These are phyloP conservation scores for Drosophila recens DNA, from an alignment of 2,888 invertebrate species.

Conservation along the genomic window DNA sequence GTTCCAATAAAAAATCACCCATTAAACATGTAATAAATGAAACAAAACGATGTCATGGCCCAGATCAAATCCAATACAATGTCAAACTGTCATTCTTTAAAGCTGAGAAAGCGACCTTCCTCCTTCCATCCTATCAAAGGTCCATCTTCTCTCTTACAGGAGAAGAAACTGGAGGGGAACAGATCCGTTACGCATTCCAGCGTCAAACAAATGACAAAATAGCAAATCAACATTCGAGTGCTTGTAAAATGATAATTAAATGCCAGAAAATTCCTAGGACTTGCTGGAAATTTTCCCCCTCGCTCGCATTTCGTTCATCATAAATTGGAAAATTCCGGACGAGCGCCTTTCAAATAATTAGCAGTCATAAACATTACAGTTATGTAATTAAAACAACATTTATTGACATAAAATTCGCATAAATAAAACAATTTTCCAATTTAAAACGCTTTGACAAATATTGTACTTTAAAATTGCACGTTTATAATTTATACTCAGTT, in stretches of 20 bases:
- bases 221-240: constrained; percentile 49
- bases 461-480: background rate
- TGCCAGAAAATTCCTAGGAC: constrained; percentile 34
- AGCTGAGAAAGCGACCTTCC: background rate
- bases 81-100: constrained; percentile 11
- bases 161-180: too few relatives aligned
- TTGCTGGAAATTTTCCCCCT: background rate
- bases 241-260: constrained; percentile 57
- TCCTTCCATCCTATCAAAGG: background rate
- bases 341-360: constrained; percentile 42
- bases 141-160: background rate
- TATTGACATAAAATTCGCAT: constrained; percentile 33
- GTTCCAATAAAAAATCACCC: constrained; percentile 16
- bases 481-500: background rate
- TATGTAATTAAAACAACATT: constrained; percentile 33
- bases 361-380: constrained; percentile 40
- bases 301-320: constrained; percentile 2
- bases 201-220: constrained; percentile 43
- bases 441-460: background rate
- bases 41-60: constrained; percentile 51
- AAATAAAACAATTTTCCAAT: constrained; percentile 19
- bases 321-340: constrained; percentile 42
- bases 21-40: constrained; percentile 61
- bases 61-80: constrained; percentile 28
- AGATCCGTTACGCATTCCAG: constrained; percentile 28